Base-by-base conservation (phyloP, 1,140 invertebrate species). In the Hesperophylax magnus region DNA sequence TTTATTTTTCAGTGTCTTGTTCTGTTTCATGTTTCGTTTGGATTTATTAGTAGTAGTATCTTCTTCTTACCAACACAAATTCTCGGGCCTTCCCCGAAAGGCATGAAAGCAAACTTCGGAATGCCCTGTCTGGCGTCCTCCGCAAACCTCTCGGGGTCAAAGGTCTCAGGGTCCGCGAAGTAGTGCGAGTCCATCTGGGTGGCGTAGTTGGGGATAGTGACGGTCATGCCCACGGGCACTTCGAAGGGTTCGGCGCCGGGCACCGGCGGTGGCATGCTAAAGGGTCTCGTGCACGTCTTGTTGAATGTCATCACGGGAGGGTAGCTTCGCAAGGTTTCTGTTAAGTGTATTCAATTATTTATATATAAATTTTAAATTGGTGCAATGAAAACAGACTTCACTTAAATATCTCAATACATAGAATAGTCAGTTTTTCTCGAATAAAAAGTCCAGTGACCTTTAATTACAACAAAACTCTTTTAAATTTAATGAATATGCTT, bases 121-220 rank as follows among this genome's bases (percentile, higher is more conserved):
- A 91, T 85, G 17, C 83, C 84, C 27, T 15, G 3, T 34, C 17
- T 39, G 76, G 85, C 85, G 63, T 86, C 86, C 8, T 84, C 82
- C 18, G 87, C 84, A 84, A 94, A 94, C 72, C 92, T 86, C 65
- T 93, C 92, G 0, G 93, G 93, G 84, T 93, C 88, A 84, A 93
- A 94, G 15, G 84, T 85, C 17, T 92, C 89, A 3, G 93, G 93
- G 72, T 93, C 87, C 8, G 91, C 88, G 82, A 88, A 93, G 69
- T 88, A 86, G 52, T 88, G 83, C 5, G 87, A 85, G 81, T 93
- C 89, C 14, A 78, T 60, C 14, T 88, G 87, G 7, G 86, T 54
- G 4, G 77, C 81, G 52, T 83, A 84, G 9, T 84, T 53, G 1
- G 86, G 86, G 60, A 87, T 84, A 2, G 58, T 67, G 22, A 85